These are phyloP conservation scores for Pipistrellus kuhlii DNA, from an alignment of 2,797 vertebrate species.

Conservation along the genomic window DNA sequence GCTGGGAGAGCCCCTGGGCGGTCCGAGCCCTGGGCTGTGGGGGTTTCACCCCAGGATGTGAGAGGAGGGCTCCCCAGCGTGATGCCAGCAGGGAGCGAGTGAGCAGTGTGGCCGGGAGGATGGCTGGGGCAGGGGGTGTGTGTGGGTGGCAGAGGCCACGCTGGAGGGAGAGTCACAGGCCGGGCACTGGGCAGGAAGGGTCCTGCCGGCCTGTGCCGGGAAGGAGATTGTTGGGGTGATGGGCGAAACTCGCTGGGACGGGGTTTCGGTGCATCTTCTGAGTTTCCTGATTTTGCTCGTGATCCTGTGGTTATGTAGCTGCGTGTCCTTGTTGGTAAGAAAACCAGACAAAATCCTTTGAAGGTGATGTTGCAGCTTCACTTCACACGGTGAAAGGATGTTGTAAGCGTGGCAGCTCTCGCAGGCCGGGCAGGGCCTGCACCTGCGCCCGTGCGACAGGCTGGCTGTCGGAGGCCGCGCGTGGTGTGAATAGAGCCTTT, in stretches of 20 bases:
- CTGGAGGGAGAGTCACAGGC: too few relatives aligned
- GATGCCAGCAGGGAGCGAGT: too few relatives aligned
- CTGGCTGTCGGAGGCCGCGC: neutral
- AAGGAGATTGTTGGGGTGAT: too few relatives aligned
- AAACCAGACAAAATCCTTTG: neutral
- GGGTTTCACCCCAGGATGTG: too few relatives aligned
- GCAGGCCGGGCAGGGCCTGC: neutral
- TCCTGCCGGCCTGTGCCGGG: neutral
- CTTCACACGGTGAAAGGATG: neutral
- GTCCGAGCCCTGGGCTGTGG: too few relatives aligned
- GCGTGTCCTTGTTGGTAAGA: neutral
- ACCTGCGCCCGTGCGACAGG: accelerated
- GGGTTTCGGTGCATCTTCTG: neutral
- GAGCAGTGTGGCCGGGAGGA: too few relatives aligned
- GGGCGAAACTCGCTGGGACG: neutral
- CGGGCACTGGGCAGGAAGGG: neutral
- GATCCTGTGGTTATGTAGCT: neutral
- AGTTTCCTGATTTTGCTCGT: neutral
- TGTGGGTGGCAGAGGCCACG: too few relatives aligned
- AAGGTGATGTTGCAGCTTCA: neutral
- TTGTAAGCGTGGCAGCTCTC: accelerated
- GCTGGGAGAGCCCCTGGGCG: too few relatives aligned
- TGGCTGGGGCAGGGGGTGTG: too few relatives aligned
- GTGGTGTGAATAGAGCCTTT: accelerated
- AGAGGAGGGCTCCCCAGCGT: too few relatives aligned